Evolutionary conservation across 2,888 invertebrate species (phyloP).

Genomic region (Gibbula magus): DNA sequence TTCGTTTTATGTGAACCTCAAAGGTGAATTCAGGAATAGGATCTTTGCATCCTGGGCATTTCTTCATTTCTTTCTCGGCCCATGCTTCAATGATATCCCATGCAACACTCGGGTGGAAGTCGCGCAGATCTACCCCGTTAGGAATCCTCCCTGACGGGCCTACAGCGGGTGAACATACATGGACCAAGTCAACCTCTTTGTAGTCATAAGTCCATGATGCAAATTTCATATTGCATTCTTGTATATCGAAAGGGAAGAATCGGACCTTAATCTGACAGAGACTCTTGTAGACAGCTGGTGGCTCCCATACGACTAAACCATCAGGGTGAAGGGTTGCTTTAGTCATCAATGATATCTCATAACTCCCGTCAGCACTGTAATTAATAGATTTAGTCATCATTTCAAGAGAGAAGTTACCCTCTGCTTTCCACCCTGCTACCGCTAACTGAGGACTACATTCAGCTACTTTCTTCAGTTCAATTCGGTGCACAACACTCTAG

Average conservation of each 20-base stretch:
- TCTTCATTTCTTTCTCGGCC: conserved; percentile 72
- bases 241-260: conserved; percentile 92
- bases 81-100: conserved; percentile 97
- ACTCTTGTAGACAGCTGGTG: conserved; percentile 86
- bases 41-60: conserved; percentile 94
- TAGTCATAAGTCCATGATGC: conserved; percentile 84
- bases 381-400: conserved; percentile 22
- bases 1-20: conserved; percentile 94
- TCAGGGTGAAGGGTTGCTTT: conserved; percentile 73
- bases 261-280: conserved; percentile 89
- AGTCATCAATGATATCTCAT: conserved; percentile 76
- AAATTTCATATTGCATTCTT: conserved; percentile 92
- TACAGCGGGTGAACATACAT: conserved; percentile 68
- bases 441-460: too few relatives aligned
- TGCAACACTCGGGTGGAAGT: conserved; percentile 98
- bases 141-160: conserved; percentile 53
- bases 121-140: conserved; percentile 93
- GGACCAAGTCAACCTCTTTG: conserved; percentile 74
- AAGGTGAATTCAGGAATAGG: conserved; percentile 97
- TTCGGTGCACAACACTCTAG: too few relatives aligned
- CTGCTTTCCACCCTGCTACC: background rate
- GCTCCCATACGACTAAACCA: conserved; percentile 89
- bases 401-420: conserved; percentile 20
- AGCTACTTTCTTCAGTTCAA: too few relatives aligned
- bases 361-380: conserved; percentile 76